Evolutionary conservation across 2,113 vertebrate genomes (phyloP).

Genomic region (Nycticorax nycticorax): DNA sequence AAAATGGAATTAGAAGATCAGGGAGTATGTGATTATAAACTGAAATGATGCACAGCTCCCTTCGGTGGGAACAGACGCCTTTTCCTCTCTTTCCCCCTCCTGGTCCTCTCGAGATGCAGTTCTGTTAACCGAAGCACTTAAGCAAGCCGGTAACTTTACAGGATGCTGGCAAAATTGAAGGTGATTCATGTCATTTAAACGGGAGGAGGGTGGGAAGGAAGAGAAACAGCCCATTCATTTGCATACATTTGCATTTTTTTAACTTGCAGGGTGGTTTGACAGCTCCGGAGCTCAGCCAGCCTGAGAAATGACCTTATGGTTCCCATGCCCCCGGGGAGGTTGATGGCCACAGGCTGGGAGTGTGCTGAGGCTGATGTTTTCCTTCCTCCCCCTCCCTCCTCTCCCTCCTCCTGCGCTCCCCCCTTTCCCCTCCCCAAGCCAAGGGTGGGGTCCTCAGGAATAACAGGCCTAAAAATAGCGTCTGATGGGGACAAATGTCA

Average conservation of each 20-base stretch:
- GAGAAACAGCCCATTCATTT: neutral
- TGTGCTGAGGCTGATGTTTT: neutral
- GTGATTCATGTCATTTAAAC: slow-evolving; percentile 45
- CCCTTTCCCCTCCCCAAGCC: neutral
- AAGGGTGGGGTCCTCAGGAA: slow-evolving; percentile 35
- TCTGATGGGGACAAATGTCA: neutral
- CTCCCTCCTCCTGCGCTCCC: neutral
- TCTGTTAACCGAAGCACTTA: neutral
- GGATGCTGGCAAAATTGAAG: slow-evolving; percentile 28
- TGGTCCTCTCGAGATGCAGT: neutral
- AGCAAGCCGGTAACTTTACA: neutral
- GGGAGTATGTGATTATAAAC: neutral
- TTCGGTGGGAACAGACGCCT: neutral
- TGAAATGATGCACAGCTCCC: neutral
- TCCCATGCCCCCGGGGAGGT: slow-evolving; percentile 18
- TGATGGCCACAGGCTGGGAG: slow-evolving; percentile 11
- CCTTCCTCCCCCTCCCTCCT: slow-evolving; percentile 2
- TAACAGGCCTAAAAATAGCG: slow-evolving; percentile 35
- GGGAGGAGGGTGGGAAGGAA: neutral
- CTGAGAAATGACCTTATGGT: slow-evolving; percentile 57
- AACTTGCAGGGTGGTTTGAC: slow-evolving; percentile 19
- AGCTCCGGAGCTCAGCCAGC: neutral
- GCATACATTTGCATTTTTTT: slow-evolving; percentile 35
- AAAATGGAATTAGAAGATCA: neutral
- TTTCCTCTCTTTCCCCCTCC: neutral